Evolutionary conservation across 2,113 vertebrate genomes (phyloP).

Genomic region (Leuciscus idus): DNA sequence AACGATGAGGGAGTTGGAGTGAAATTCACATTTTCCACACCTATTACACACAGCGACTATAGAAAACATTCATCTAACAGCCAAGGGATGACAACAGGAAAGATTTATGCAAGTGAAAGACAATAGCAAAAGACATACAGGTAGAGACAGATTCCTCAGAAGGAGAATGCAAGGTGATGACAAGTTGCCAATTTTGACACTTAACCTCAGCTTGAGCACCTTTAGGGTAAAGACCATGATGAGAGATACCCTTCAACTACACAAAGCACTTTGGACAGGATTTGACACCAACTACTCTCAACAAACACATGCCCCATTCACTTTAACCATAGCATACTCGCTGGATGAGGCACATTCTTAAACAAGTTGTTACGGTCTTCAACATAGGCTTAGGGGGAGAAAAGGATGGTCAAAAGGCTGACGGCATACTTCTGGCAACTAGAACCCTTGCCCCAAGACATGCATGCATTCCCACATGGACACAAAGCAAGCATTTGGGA

Average conservation of each 20-base stretch:
- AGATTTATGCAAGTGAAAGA: constrained; percentile 12
- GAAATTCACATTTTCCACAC: constrained; percentile 44
- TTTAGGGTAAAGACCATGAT: constrained; percentile 54
- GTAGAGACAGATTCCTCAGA: neutral
- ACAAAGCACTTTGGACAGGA: constrained; percentile 47
- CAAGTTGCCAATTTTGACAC: constrained; percentile 62
- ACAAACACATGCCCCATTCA: constrained; percentile 40
- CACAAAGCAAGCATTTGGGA: constrained; percentile 62
- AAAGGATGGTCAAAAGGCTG: constrained; percentile 37
- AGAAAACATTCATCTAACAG: constrained; percentile 16
- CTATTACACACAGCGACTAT: constrained; percentile 1
- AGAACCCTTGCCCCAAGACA: constrained; percentile 63
- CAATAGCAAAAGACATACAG: neutral
- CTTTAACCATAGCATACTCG: neutral
- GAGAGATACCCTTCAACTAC: constrained; percentile 62
- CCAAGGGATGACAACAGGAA: constrained; percentile 3
- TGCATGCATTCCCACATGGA: constrained; percentile 65
- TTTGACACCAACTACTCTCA: constrained; percentile 64
- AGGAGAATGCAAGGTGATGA: constrained; percentile 41
- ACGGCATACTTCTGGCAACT: constrained; percentile 62
- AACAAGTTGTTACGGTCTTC: constrained; percentile 57
- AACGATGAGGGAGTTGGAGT: constrained; percentile 6
- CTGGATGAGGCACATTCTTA: constrained; percentile 49
- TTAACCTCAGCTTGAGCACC: constrained; percentile 55
- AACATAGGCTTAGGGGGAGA: constrained; percentile 11